A percentile compares a stretch with the other conserved stretches of the same genome.
Conservation (phyloP, 2,113 vertebrate species). For the Spea bombifrons region DNA sequence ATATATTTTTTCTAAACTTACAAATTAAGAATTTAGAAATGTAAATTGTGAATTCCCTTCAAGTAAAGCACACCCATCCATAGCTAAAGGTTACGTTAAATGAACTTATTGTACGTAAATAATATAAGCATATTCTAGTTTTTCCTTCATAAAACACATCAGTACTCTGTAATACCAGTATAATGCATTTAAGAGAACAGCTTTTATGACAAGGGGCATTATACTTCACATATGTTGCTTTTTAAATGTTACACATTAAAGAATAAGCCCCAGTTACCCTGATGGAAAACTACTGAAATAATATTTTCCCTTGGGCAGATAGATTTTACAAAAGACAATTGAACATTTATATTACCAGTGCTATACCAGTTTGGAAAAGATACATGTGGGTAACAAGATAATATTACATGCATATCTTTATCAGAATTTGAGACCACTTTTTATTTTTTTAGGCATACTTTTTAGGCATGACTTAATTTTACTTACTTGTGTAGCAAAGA, state of each 20-base stretch:
- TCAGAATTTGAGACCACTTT: no score
- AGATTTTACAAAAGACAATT: neutral
- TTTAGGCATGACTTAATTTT: neutral
- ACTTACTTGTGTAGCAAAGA: neutral
- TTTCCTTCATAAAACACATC: no score
- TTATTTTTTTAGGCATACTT: neutral
- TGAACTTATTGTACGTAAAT: no score
- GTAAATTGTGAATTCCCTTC: no score
- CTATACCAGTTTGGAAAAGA: neutral
- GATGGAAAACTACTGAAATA: conserved; percentile 9
- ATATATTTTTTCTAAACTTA: no score
- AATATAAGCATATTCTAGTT: no score
- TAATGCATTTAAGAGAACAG: neutral
- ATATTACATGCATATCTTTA: no score
- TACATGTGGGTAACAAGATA: no score
- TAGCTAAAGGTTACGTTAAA: no score
- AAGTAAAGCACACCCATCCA: no score
- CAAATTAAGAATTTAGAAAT: no score
- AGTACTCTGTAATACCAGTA: no score
- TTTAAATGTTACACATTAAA: conserved; percentile 24
- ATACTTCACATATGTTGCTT: conserved; percentile 24
- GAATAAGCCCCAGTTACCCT: neutral
- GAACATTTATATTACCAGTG: neutral
- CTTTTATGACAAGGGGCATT: neutral
- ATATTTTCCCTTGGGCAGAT: conserved; percentile 6